phyloP scores from a whole-genome alignment of 2,888 invertebrate species.

The Apodemia hepburni region DNA sequence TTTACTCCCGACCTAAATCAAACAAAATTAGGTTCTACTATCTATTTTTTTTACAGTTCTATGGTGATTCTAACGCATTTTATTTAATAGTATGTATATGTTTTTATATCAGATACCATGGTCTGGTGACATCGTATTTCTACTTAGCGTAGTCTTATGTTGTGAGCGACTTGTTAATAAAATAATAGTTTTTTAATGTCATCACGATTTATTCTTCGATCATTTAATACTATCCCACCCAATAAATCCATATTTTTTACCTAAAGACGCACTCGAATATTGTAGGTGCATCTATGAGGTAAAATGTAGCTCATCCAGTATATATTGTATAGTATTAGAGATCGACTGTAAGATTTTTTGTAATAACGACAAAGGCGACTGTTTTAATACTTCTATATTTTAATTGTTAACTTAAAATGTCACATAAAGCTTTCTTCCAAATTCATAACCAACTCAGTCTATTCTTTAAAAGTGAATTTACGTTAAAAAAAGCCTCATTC shows the following conservation, averaged over 20 bases:
- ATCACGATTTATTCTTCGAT: slow-evolving; percentile 59
- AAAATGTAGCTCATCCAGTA: background rate
- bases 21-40: slow-evolving; percentile 27
- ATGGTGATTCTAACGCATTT: slow-evolving; percentile 57
- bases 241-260: slow-evolving; percentile 34
- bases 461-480: too few species aligned
- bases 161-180: slow-evolving; percentile 69
- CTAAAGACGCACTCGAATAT: slow-evolving; percentile 42
- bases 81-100: slow-evolving; percentile 52
- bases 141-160: slow-evolving; percentile 67
- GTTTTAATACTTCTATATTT: too few species aligned
- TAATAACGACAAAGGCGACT: too few species aligned
- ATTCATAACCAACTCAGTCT: too few species aligned
- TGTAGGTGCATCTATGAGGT: background rate
- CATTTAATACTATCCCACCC: slow-evolving; percentile 49
- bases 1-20: slow-evolving; percentile 41
- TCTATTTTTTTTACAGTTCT: slow-evolving; percentile 31
- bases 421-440: too few species aligned
- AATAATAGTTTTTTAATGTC: slow-evolving; percentile 72
- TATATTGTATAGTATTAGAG: background rate
- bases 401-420: too few species aligned
- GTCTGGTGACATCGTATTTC: slow-evolving; percentile 54
- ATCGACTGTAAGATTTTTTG: background rate
- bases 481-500: too few species aligned
- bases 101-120: slow-evolving; percentile 49